These are phyloP conservation scores for Drosophila yooni DNA, from an alignment of 2,888 invertebrate genomes.

Conservation along the genomic window DNA sequence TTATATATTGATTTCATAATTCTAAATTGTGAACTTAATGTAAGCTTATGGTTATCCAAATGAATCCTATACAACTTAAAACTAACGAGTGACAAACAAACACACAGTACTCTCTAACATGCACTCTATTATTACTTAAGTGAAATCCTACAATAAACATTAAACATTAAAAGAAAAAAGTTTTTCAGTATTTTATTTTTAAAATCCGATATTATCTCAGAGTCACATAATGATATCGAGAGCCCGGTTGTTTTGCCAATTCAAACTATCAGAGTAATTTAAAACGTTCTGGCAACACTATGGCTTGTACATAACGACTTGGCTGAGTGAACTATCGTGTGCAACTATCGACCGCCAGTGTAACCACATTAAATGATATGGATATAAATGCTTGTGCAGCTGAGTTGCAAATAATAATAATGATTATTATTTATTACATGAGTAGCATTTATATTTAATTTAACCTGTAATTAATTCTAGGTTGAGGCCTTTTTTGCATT, in stretches of 20 bases:
- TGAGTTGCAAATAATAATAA: not conserved
- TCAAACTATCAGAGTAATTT: slow-evolving; percentile 2
- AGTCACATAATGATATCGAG: too few species aligned
- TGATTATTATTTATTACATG: slow-evolving; percentile 5
- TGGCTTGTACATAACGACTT: slow-evolving; percentile 11
- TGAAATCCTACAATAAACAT: slow-evolving; percentile 43
- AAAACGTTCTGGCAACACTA: slow-evolving; percentile 28
- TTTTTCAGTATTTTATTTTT: slow-evolving; percentile 5
- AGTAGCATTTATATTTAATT: not conserved
- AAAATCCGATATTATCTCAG: not conserved
- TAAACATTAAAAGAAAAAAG: slow-evolving; percentile 30
- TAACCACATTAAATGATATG: slow-evolving; percentile 8
- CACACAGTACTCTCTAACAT: slow-evolving; percentile 55
- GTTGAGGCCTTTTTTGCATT: slow-evolving; percentile 5
- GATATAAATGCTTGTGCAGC: slow-evolving; percentile 10
- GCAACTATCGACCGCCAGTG: slow-evolving; percentile 41
- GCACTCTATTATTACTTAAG: slow-evolving; percentile 64
- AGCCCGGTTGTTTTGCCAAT: not conserved
- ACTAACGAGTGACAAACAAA: slow-evolving; percentile 54
- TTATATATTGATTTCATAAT: slow-evolving; percentile 60
- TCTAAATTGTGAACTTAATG: slow-evolving; percentile 62
- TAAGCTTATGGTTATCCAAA: slow-evolving; percentile 80
- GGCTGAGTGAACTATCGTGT: slow-evolving; percentile 39
- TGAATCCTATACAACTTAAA: slow-evolving; percentile 83
- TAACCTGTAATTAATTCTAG: not conserved